A percentile compares a stretch with the other conserved stretches of the same genome.
Evolutionary conservation across 2,888 invertebrate genomes (phyloP).

Genomic region (Molorchus minor): DNA sequence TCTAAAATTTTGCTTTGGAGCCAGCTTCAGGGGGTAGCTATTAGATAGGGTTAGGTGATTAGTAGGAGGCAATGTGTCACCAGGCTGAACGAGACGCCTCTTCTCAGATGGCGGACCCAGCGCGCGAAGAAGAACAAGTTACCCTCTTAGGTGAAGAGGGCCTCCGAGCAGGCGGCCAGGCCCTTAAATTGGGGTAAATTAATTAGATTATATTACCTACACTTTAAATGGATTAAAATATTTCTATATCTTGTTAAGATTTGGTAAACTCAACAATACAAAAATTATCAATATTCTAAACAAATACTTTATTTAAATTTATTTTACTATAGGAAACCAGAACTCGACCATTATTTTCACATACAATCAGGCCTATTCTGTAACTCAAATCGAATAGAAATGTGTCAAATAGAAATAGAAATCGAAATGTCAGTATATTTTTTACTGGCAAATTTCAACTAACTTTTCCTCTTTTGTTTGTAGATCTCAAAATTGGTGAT

Average conservation of each 20-base stretch:
- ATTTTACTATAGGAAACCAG: no score
- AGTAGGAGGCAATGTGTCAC: conserved; percentile 68
- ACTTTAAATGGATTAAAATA: neutral
- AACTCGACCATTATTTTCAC: no score
- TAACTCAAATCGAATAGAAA: no score
- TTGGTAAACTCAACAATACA: neutral
- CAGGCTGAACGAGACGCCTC: conserved; percentile 71
- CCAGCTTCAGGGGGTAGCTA: conserved; percentile 5
- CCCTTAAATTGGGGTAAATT: conserved; percentile 96
- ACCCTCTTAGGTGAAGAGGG: conserved; percentile 97
- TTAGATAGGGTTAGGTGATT: conserved; percentile 27
- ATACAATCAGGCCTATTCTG: no score
- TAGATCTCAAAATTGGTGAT: no score
- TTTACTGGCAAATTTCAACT: no score
- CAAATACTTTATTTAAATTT: conserved; percentile 3
- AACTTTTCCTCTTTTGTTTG: no score
- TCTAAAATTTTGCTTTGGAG: conserved; percentile 4
- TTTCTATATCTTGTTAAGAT: conserved; percentile 25
- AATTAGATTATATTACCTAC: conserved; percentile 38
- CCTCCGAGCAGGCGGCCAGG: conserved; percentile 93
- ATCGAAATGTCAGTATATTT: no score
- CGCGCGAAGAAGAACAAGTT: conserved; percentile 94
- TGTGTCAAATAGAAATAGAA: no score
- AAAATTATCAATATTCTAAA: no score
- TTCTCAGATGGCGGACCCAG: conserved; percentile 96